Percentiles rank a stretch among this genome's conserved stretches.
Conservation (phyloP, 2,113 vertebrate genomes). For the Okapia johnstoni region DNA sequence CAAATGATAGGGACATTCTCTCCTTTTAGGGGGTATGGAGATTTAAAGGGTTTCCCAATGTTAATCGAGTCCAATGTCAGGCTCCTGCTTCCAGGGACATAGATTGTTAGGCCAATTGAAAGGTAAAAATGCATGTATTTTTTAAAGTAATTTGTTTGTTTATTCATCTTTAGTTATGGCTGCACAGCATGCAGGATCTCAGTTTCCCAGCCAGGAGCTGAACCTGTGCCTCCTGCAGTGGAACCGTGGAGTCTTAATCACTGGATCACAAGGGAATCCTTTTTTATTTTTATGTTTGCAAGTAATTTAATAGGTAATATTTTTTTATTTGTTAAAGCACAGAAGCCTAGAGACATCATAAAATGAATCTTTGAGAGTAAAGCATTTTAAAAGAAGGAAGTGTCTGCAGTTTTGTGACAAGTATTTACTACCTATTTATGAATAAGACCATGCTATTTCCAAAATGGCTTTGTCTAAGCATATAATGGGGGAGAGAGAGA, state of each 20-base stretch:
- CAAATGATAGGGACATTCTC: background rate
- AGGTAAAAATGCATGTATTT: background rate
- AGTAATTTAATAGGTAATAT: background rate
- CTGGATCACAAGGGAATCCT: background rate
- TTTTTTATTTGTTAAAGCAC: slow-evolving; percentile 26
- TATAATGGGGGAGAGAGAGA: background rate
- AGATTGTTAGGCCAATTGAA: background rate
- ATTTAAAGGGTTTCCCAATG: background rate
- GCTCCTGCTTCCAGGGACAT: background rate
- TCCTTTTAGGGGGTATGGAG: background rate
- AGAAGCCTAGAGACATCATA: background rate
- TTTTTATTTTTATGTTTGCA: background rate
- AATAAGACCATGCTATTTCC: background rate
- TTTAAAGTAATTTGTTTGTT: background rate
- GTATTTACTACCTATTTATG: background rate
- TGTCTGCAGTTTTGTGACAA: background rate
- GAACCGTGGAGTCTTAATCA: background rate
- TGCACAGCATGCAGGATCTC: background rate
- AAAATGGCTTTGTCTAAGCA: background rate
- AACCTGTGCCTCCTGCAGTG: background rate
- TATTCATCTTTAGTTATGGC: background rate
- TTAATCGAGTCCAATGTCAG: background rate
- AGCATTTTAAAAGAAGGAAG: background rate
- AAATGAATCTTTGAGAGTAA: background rate
- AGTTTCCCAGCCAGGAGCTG: background rate